A percentile compares a stretch with the other conserved stretches of the same genome.
Evolutionary conservation across 2,797 vertebrate genomes (phyloP).

Genomic region (Phalanger gymnotis): DNA sequence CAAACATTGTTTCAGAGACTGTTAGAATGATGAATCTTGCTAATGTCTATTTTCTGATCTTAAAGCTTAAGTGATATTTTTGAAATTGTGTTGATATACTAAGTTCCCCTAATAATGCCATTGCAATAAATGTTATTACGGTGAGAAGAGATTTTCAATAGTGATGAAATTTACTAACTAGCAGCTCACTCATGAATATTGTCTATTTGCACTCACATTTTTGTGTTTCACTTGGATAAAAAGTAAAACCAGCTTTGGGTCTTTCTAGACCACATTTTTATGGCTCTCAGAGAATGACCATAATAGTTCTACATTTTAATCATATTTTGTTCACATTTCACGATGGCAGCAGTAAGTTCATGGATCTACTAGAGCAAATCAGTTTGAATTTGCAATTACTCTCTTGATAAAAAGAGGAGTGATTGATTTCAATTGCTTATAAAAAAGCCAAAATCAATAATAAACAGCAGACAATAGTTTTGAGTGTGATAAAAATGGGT

Average conservation of each 20-base stretch:
- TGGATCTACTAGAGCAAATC: slow-evolving; percentile 56
- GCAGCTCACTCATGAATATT: slow-evolving; percentile 16
- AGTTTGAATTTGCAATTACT: slow-evolving; percentile 55
- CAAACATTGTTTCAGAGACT: slow-evolving; percentile 13
- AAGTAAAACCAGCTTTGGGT: slow-evolving; percentile 33
- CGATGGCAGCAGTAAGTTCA: slow-evolving; percentile 28
- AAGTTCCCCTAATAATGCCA: slow-evolving; percentile 31
- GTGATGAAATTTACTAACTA: slow-evolving; percentile 41
- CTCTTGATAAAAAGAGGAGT: slow-evolving; percentile 35
- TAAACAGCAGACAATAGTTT: slow-evolving; percentile 58
- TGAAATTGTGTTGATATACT: slow-evolving; percentile 2
- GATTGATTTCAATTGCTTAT: slow-evolving; percentile 62
- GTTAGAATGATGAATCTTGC: slow-evolving; percentile 27
- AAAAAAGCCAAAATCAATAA: slow-evolving; percentile 71
- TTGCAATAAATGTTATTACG: slow-evolving; percentile 18
- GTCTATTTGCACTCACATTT: not conserved
- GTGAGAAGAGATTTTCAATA: slow-evolving; percentile 56
- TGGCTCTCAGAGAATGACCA: slow-evolving; percentile 16
- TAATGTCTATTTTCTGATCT: slow-evolving; percentile 48
- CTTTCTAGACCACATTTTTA: slow-evolving; percentile 24
- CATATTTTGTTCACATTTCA: slow-evolving; percentile 48
- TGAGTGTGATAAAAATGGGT: slow-evolving; percentile 68
- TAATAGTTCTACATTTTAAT: slow-evolving; percentile 27
- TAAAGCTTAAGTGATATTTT: slow-evolving; percentile 34
- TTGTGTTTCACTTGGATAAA: slow-evolving; percentile 21